Evolutionary conservation across 2,888 invertebrate species (phyloP).

Genomic region (Standfussiana lucernea): DNA sequence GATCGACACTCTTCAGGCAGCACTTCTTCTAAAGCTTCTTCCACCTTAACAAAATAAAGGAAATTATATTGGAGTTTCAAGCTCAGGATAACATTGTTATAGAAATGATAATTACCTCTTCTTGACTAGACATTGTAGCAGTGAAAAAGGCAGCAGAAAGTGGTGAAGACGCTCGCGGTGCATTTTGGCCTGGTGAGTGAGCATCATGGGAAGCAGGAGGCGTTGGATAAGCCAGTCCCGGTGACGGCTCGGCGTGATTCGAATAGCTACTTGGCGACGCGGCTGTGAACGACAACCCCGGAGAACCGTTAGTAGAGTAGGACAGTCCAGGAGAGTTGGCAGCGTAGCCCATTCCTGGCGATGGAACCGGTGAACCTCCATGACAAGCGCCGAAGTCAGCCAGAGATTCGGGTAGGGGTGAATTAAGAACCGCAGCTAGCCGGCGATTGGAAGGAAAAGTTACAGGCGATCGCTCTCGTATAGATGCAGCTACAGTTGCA

Average conservation of each 20-base stretch:
- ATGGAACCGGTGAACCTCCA: constrained; percentile 88
- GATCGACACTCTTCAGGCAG: constrained; percentile 94
- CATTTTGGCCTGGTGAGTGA: constrained; percentile 91
- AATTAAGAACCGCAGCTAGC: constrained; percentile 94
- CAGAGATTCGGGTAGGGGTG: constrained; percentile 94
- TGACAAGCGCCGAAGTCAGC: constrained; percentile 96
- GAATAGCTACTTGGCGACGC: constrained; percentile 86
- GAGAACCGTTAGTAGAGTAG: constrained; percentile 93
- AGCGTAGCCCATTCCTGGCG: constrained; percentile 89
- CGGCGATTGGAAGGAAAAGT: constrained; percentile 93
- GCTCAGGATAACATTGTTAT: constrained; percentile 1
- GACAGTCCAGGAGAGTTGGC: constrained; percentile 92
- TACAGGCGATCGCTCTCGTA: constrained; percentile 91
- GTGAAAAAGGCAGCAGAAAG: constrained; percentile 96
- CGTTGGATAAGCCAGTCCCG: constrained; percentile 95
- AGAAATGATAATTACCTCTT: constrained; percentile 88
- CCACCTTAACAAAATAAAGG: constrained; percentile 88
- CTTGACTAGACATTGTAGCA: constrained; percentile 95
- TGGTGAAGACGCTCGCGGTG: constrained; percentile 94
- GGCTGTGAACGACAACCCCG: constrained; percentile 84
- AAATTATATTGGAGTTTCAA: constrained; percentile 34
- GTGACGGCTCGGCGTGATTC: constrained; percentile 90
- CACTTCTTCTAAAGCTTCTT: constrained; percentile 96
- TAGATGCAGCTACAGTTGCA: constrained; percentile 90
- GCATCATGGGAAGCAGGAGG: constrained; percentile 97